Base-by-base conservation (phyloP, 2,888 invertebrate genomes). In the Thalpophila matura region DNA sequence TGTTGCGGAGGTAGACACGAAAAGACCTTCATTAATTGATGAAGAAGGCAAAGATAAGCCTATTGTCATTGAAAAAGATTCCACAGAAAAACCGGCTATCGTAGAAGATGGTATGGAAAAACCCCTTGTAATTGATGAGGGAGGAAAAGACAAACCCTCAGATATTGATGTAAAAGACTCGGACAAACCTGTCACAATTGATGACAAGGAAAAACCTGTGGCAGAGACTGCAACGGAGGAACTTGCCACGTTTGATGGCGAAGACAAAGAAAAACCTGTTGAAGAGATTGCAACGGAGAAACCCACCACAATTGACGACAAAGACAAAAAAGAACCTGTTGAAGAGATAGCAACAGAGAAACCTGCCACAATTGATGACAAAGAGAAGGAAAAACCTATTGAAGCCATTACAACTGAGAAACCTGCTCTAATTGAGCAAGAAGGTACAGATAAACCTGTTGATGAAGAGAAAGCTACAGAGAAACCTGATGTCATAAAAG, bases 21-120 rank as follows among this genome's bases (percentile, higher is more conserved):
- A 47, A 1, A 42, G 47, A 43, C 47, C 64, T 12, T 43, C 60
- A 42, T 6, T 46, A 6, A 20, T 37, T 33, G 56, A 56, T 27
- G 59, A 46, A 56, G 31, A 24, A 14, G 50, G 31, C 10, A 56
- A 43, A 58, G 45, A 46, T 18, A 62, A 66, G 4, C 76, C 76
- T 6, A n/a, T 14, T 35, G 31, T 46, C 0, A 22, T 45, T 24
- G 53, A 54, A 45, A 60, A 53, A 37, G 60, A 56, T n/a, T 33
- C 0, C 4, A 50, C 47, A 35, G 33, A 31, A 14, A 35, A 38
- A 31, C 55, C 50, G 16, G 4, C 14, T n/a, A 20, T 20, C 6
- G 2, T 7, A 20, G 18, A 20, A 27, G 40, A 61, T 0, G 33
- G 16, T 29, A 29, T 16, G 29, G 45, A 46, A 12, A 46, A 31